Percentiles rank a stretch among this genome's conserved stretches.
phyloP scores from a whole-genome alignment of 2,888 invertebrate species.

The Colletes collaris region DNA sequence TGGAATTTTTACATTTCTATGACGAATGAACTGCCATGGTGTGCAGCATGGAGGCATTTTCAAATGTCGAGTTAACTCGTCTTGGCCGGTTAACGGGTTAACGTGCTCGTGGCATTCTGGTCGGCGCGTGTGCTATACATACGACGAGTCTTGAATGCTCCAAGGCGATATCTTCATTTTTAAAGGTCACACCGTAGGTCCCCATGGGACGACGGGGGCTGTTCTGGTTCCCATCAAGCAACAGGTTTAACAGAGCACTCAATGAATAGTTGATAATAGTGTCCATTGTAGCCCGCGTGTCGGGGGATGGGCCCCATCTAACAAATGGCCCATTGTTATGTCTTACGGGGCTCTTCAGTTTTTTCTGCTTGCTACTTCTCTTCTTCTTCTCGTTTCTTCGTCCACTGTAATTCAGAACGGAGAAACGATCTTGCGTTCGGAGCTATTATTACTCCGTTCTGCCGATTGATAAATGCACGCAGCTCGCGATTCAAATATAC shows the following conservation, averaged over 20 bases:
- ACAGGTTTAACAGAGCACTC: constrained; percentile 68
- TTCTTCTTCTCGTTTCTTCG: constrained; percentile 22
- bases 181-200: constrained; percentile 42
- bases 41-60: too few species aligned
- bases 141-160: background rate
- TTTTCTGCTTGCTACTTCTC: constrained; percentile 32
- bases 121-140: background rate
- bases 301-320: constrained; percentile 69
- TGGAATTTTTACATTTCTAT: too few species aligned
- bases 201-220: constrained; percentile 18
- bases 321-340: constrained; percentile 80
- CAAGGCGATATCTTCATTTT: constrained; percentile 66
- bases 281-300: constrained; percentile 74
- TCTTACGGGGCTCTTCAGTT: constrained; percentile 51
- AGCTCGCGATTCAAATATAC: background rate
- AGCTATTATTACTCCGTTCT: constrained; percentile 44
- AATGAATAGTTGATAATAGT: constrained; percentile 79
- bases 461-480: constrained; percentile 44
- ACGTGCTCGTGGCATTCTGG: background rate
- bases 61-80: too few species aligned
- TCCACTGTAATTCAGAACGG: constrained; percentile 48
- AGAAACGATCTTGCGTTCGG: constrained; percentile 40
- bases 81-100: too few species aligned
- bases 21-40: too few species aligned
- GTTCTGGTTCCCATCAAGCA: constrained; percentile 44